Base-by-base conservation (phyloP, 2,888 invertebrate species). In the Phorcus lineatus region DNA sequence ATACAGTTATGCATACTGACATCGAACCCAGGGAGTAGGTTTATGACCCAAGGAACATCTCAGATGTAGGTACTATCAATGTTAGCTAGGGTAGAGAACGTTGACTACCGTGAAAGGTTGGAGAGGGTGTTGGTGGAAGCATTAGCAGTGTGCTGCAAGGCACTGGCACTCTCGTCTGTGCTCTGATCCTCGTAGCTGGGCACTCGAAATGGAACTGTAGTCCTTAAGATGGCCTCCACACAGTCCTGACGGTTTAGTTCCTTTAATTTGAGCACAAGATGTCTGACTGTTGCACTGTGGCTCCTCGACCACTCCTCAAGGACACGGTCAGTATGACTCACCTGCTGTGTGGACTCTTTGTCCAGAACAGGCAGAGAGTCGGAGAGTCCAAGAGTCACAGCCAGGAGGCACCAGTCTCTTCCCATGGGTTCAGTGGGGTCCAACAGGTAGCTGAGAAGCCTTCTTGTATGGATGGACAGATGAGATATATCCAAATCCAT, bases 231-330 rank as follows among this genome's bases (percentile, higher is more conserved):
- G n/a, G 94, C 93, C 82, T 95, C 94, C 2, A 94, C 94, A 0
- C 94, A 95, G 91, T 95, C 95, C 74, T 93, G 92, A 57, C 96
- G 93, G 77, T 95, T 95, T 87, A 96, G 93, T 85, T 95, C 95
- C 83, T 94, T 93, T 86, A 96, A 93, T 88, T 94, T 95, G 62
- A 92, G 89, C 77, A 95, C 94, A 78, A 96, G 93, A 74, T 93
- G 93, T 70, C 95, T 95, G 53, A 95, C 92, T 0, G 94, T 94
- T 74, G 93, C 87, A 2, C 93, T 90, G 66, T 91, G 91, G 28
- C 92, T 90, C 74, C 92, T 91, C 16, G 94, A 91, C 94, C 94
- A 95, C 84, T 94, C 94, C 83, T 93, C 93, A 74, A 95, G 89
- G 47, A 94, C 91, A 77, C 93, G 90, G 83, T 93, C 93, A 16